Conservation (phyloP, 2,888 invertebrate species). For the Sminthurinus aureus region DNA sequence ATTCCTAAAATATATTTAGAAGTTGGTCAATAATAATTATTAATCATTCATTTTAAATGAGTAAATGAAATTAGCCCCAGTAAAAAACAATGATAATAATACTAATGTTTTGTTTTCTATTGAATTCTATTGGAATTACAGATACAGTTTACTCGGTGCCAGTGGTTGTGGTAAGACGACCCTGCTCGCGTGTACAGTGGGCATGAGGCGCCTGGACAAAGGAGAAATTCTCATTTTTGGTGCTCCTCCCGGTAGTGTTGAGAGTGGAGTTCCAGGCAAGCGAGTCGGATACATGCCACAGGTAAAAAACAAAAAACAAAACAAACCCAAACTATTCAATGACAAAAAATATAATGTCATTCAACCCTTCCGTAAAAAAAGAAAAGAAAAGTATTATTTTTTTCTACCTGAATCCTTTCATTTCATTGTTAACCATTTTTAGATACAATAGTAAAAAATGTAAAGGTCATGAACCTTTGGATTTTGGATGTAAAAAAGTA, state of each 20-base stretch:
- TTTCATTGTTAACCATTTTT: not conserved
- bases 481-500: not conserved
- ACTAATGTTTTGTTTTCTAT: not conserved
- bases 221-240: constrained; percentile 92
- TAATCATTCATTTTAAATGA: too few species aligned
- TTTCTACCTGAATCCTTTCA: not conserved
- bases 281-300: constrained; percentile 98
- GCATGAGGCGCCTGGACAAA: constrained; percentile 81
- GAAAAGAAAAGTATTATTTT: not conserved
- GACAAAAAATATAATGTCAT: not conserved
- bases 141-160: constrained; percentile 92
- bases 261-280: constrained; percentile 89
- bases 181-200: constrained; percentile 89
- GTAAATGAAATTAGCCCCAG: too few species aligned
- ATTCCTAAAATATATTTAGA: not conserved
- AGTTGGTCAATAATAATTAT: not conserved
- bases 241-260: constrained; percentile 85
- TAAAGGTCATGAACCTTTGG: not conserved
- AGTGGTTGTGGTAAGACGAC: constrained; percentile 97
- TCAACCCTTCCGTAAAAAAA: not conserved
- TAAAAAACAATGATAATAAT: not conserved
- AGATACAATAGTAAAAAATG: not conserved
- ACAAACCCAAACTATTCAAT: too few species aligned
- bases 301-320: constrained; percentile 65
- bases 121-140: constrained; percentile 62